Conservation (phyloP, 64 coral and sea anemone genomes). For the Montipora sp. region DNA sequence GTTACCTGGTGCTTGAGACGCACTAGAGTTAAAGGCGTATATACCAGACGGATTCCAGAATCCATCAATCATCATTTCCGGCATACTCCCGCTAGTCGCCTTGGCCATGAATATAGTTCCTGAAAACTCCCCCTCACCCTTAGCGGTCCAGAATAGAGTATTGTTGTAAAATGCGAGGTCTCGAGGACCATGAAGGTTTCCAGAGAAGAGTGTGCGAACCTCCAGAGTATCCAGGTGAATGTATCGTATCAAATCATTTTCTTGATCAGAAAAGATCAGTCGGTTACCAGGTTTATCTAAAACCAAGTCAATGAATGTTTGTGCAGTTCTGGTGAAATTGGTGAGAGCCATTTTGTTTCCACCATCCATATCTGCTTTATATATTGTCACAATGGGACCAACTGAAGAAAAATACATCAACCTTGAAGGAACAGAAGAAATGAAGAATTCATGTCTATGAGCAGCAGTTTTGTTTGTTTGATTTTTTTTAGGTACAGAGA, state of each 20-base stretch:
- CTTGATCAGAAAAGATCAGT: constrained; percentile 20
- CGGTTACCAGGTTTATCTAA: not conserved
- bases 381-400: not conserved
- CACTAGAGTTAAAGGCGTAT: not conserved
- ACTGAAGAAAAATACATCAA: constrained; percentile 24
- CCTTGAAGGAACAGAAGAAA: not conserved
- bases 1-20: not conserved
- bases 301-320: not conserved
- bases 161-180: not conserved
- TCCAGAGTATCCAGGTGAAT: not conserved
- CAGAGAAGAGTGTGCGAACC: not conserved
- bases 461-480: no score
- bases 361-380: constrained; percentile 45
- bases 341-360: not conserved
- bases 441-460: no score
- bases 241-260: not conserved
- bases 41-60: not conserved
- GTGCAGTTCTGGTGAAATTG: not conserved
- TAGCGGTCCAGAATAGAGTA: not conserved
- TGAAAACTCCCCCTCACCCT: not conserved
- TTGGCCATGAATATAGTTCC: constrained; percentile 5
- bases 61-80: not conserved
- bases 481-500: no score
- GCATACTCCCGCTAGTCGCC: not conserved
- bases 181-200: not conserved